A percentile compares a stretch with the other conserved stretches of the same genome.
Conservation (phyloP, 2,797 vertebrate species). For the Pyrocephalus nanus region DNA sequence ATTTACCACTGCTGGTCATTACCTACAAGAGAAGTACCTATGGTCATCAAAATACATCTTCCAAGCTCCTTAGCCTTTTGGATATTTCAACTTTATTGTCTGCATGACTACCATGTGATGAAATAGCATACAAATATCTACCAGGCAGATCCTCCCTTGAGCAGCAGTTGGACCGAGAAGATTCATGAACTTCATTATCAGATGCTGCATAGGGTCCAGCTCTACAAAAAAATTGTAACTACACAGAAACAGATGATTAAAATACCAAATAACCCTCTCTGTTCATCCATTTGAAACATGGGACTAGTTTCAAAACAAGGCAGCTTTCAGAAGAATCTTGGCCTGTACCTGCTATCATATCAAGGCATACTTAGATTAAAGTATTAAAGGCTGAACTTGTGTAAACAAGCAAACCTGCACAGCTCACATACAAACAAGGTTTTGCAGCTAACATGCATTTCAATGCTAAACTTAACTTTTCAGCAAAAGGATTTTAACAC, state of each 20-base stretch:
- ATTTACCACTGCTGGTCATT: background rate
- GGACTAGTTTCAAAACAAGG: background rate
- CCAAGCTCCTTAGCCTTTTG: background rate
- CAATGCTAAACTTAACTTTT: background rate
- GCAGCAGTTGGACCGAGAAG: background rate
- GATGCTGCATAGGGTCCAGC: background rate
- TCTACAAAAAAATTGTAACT: background rate
- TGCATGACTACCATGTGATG: background rate
- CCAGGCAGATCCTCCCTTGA: background rate
- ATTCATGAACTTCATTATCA: background rate
- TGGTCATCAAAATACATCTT: background rate
- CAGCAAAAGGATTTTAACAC: background rate
- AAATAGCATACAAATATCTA: background rate
- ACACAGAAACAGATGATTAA: background rate
- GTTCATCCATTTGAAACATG: background rate
- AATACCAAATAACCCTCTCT: background rate
- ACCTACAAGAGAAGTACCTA: background rate
- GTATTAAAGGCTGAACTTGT: background rate
- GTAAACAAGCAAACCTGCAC: background rate
- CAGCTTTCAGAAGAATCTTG: background rate
- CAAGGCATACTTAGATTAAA: background rate
- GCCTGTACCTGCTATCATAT: background rate
- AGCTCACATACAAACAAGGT: background rate
- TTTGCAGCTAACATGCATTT: background rate
- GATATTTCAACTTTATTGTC: background rate